These are phyloP conservation scores for Chironomus riparius DNA, from an alignment of 2,888 invertebrate species.

Conservation along the genomic window DNA sequence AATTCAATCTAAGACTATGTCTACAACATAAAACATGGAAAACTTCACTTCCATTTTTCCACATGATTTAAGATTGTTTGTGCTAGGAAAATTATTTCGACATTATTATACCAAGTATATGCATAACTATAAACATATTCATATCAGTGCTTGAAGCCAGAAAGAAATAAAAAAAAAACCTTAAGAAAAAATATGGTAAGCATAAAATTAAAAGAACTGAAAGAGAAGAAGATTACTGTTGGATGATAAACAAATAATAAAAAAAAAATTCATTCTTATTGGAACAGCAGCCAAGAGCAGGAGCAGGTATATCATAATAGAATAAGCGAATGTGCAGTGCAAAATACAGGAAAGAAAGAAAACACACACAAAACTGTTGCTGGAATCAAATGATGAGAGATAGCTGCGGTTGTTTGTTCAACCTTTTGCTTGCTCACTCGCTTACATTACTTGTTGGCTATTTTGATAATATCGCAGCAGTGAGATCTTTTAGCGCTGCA, in stretches of 20 bases:
- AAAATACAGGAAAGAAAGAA: background rate
- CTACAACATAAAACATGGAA: no score
- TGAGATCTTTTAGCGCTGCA: conserved; percentile 17
- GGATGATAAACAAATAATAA: conserved; percentile 24
- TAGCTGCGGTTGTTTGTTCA: background rate
- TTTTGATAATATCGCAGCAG: background rate
- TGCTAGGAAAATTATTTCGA: no score
- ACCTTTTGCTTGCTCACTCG: background rate
- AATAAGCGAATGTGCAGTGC: background rate
- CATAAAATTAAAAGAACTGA: conserved; percentile 21
- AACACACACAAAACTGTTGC: background rate
- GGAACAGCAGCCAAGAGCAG: background rate
- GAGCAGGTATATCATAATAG: background rate
- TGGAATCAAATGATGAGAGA: background rate
- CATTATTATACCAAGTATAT: no score
- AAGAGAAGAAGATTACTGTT: conserved; percentile 9
- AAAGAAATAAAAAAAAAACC: background rate
- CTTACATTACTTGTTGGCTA: background rate
- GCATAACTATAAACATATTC: no score
- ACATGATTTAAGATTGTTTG: no score
- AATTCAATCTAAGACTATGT: no score
- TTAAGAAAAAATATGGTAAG: background rate
- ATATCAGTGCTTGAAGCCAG: no score
- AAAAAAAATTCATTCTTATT: background rate
- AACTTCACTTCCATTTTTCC: no score